Evolutionary conservation across 2,113 vertebrate species (phyloP), one percentile per base, ranked within the genome.

Genomic region (Triplophysa tibetana): DNA sequence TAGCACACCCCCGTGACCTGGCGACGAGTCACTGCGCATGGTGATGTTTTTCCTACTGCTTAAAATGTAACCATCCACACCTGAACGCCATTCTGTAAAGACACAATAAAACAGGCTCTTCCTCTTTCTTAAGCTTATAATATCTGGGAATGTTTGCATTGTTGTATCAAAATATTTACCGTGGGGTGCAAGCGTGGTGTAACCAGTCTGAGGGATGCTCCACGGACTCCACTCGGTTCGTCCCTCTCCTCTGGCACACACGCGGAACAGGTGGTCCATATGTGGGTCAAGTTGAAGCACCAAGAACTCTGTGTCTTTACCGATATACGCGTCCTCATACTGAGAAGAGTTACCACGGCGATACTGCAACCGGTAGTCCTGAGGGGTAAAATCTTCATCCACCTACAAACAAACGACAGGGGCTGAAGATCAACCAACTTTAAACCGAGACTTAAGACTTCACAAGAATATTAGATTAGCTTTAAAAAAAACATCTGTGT

Each of bases 141-240:
- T 52, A 7, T 68, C 8, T 67, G 11, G n/a, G 10, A 52, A 26
- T 69, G 33, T 52, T 23, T 63, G 64, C 24, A 19, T 52, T 29
- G 67, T 26, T 50, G 58, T 43, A 17, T n/a, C 29, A 13, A 8
- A 13, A 23, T 50, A 16, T 69, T 45, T 70, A 99, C 97, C 97
- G 0, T 99, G 97, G 0, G 98, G 93, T 0, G 95, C 92, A 12
- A 99, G 87, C 0, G 96, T 94, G 88, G 98, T 97, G 82, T 84
- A 86, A 0, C 96, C 96, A 0, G 60, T 90, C 89, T 98, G 97
- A 0, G 96, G 92, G 78, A 98, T 77, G 1, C 98, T 99, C 98
- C 98, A 99, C 0, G 98, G 97, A 80, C 98, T 99, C 98, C 98
- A 99, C 87, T 98, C 97, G 14, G 95, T 95, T 4, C 95, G 94